Conservation (phyloP, 2,113 vertebrate species). For the Gasterosteus nipponicus region DNA sequence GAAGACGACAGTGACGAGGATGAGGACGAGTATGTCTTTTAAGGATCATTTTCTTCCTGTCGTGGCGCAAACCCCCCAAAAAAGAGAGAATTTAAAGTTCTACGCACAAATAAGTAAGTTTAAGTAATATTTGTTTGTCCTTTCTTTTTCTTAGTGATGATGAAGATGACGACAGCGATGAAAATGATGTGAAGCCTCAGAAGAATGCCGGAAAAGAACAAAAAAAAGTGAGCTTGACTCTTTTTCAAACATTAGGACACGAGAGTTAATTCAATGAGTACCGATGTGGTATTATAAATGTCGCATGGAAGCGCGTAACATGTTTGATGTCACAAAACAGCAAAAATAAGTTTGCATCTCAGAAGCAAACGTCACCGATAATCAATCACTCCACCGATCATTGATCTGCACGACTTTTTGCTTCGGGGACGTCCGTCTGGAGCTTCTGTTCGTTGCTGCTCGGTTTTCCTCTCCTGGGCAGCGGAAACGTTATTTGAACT, state of each 20-base stretch:
- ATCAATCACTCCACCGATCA: not conserved
- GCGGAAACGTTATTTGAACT: not conserved
- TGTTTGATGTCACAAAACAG: not conserved
- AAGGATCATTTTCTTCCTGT: not conserved
- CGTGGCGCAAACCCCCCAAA: too few relatives aligned
- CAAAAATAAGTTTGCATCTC: not conserved
- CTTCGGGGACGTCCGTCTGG: not conserved
- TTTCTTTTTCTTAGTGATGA: conserved; percentile 59
- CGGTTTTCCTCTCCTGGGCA: not conserved
- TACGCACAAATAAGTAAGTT: not conserved
- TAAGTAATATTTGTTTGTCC: not conserved
- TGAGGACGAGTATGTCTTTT: conserved; percentile 68
- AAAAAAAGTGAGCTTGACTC: conserved; percentile 63
- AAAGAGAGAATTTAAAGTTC: not conserved
- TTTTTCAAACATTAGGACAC: not conserved
- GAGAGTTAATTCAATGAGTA: not conserved
- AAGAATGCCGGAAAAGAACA: conserved; percentile 56
- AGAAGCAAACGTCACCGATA: not conserved
- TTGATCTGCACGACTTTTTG: not conserved
- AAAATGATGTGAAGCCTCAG: conserved; percentile 67
- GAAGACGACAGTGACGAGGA: conserved; percentile 73
- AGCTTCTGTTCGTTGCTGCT: not conserved
- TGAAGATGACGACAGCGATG: conserved; percentile 74
- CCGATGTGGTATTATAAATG: too few relatives aligned
- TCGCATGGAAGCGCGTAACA: too few relatives aligned